A percentile compares a stretch with the other conserved stretches of the same genome.
These are phyloP conservation scores for Lagria hirta DNA, from an alignment of 2,888 invertebrate species.

Conservation along the genomic window DNA sequence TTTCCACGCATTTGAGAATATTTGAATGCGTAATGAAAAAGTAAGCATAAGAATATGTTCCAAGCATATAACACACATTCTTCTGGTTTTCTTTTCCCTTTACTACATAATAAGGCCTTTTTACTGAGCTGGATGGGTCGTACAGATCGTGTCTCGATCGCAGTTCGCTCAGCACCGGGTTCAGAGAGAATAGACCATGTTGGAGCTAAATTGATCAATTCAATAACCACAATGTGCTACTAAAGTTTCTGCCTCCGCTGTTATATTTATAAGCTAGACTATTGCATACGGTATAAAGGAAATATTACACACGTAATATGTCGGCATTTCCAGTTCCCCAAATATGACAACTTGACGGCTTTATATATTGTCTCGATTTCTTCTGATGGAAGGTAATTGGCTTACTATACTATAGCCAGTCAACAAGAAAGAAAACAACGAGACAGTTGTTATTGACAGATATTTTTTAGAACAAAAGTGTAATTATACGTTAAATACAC, in stretches of 20 bases:
- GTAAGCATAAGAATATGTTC: conserved; percentile 53
- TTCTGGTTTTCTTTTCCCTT: conserved; percentile 51
- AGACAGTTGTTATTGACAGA: too few species aligned
- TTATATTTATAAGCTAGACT: conserved; percentile 51
- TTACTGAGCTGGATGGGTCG: conserved; percentile 50
- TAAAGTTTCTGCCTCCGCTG: conserved; percentile 52
- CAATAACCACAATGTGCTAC: conserved; percentile 55
- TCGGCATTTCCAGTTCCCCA: conserved; percentile 20
- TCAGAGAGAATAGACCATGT: conserved; percentile 50
- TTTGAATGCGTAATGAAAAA: conserved; percentile 49
- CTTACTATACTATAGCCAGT: too few species aligned
- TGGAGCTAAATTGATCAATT: conserved; percentile 56
- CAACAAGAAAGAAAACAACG: too few species aligned
- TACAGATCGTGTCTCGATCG: conserved; percentile 52
- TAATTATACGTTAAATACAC: too few species aligned
- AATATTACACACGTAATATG: conserved; percentile 32
- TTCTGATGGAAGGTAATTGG: too few species aligned
- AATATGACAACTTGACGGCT: conserved; percentile 5
- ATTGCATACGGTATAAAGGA: conserved; percentile 39
- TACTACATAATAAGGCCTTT: conserved; percentile 54
- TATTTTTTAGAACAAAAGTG: too few species aligned
- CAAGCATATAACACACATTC: conserved; percentile 52
- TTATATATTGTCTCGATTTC: conserved; percentile 5
- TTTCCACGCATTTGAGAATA: conserved; percentile 34
- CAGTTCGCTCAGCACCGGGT: conserved; percentile 42